Base-by-base conservation (phyloP, 2,888 invertebrate genomes). In the Pseudococcus viburni region DNA sequence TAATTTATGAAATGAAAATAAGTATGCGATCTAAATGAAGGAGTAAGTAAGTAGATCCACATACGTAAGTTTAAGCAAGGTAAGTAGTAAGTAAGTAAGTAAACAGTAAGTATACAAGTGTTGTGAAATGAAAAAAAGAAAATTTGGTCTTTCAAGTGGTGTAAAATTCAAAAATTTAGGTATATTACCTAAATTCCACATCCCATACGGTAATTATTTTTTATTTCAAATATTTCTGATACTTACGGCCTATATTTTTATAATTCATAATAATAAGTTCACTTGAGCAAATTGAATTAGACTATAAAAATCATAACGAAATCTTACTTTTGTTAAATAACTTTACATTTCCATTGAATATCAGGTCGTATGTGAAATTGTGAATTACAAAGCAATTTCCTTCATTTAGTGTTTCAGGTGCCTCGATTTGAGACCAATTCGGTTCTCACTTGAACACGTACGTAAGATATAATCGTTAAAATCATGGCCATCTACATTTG, bases 251-350 rank as follows among this genome's bases (percentile, higher is more conserved):
- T 64, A 64, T 9, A 64, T 3, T 64, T 19, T 64, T 59, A 6
- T 7, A 51, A 64, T 64, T 11, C 64, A 22, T 64, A 64, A 64
- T 19, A 64, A 64, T 55, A 64, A 64, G 22, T 64, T 22, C 19
- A 22, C 22, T 64, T 64, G 64, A 64, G 64, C 64, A 64, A 64
- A 64, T 64, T 22, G 64, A 64, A 64, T 64, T 8, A 64, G 64
- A 64, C 22, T 64, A 42, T 42, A 64, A 22, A 64, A 64, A 19
- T 64, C 22, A 64, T 64, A 64, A 64, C 9, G 22, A 64, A 64
- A 64, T 64, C 64, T 22, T 64, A 22, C 9, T 22, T 64, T 64
- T 19, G 22, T 64, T 64, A 64, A 64, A 64, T 55, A 55, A 17
- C 7, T 55, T 17, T 55, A 55, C 55, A 55, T 55, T 33, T n/a